A percentile compares a stretch with the other conserved stretches of the same genome.
phyloP scores from a whole-genome alignment of 2,888 invertebrate genomes.

The Chymomyza fuscimana region DNA sequence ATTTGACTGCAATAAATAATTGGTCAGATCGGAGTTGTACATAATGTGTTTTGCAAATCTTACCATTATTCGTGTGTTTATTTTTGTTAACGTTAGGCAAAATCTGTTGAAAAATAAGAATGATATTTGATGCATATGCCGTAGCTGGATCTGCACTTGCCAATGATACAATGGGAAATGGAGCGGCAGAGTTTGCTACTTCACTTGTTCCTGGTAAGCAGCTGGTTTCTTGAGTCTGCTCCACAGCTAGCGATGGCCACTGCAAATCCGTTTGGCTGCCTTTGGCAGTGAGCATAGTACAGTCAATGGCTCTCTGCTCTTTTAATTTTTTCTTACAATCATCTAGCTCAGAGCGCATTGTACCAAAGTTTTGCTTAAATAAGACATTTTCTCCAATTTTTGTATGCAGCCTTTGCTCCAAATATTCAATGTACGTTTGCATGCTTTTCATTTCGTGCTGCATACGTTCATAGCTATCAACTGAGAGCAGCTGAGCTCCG shows the following conservation, averaged over 20 bases:
- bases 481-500: constrained; percentile 7
- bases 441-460: constrained; percentile 56
- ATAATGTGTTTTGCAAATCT: background rate
- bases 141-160: constrained; percentile 39
- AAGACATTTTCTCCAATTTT: constrained; percentile 65
- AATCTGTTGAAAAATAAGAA: constrained; percentile 55
- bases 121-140: background rate
- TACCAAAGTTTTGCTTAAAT: constrained; percentile 68
- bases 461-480: constrained; percentile 50
- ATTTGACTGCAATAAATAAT: background rate
- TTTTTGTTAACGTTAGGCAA: constrained; percentile 65
- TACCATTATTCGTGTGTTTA: constrained; percentile 27
- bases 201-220: constrained; percentile 45
- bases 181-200: constrained; percentile 35
- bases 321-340: constrained; percentile 67
- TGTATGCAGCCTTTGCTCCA: constrained; percentile 62
- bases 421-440: constrained; percentile 58
- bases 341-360: constrained; percentile 67
- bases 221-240: constrained; percentile 24
- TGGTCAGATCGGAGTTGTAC: background rate
- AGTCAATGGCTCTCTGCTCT: constrained; percentile 26
- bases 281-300: constrained; percentile 23
- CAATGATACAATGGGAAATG: constrained; percentile 40
- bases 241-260: constrained; percentile 8
- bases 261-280: constrained; percentile 72